Evolutionary conservation across 2,113 vertebrate species (phyloP).

Genomic region (Rousettus leschenaultii): DNA sequence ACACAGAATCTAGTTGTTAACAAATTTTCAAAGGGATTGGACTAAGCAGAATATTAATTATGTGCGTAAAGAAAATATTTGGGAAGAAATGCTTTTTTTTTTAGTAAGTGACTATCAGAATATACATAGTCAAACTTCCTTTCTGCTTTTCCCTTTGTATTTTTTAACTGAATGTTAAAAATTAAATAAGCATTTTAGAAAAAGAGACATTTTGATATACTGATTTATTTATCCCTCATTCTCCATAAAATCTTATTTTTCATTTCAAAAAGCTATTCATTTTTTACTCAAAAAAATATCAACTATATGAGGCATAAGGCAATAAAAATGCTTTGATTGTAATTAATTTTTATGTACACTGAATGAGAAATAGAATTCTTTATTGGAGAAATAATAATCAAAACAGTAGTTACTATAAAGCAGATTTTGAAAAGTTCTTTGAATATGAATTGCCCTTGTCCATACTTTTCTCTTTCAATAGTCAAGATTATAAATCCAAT

Average conservation of each 20-base stretch:
- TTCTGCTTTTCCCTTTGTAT: not conserved
- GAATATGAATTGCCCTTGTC: slow-evolving; percentile 38
- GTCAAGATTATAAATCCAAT: slow-evolving; percentile 37
- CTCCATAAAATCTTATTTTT: not conserved
- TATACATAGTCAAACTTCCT: not conserved
- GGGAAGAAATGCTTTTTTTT: slow-evolving; percentile 30
- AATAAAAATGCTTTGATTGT: slow-evolving; percentile 62
- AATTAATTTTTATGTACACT: slow-evolving; percentile 63
- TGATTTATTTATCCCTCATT: not conserved
- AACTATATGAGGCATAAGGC: slow-evolving; percentile 45
- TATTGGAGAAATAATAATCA: slow-evolving; percentile 53
- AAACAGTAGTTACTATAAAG: slow-evolving; percentile 6
- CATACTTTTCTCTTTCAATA: slow-evolving; percentile 53
- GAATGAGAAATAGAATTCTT: slow-evolving; percentile 36
- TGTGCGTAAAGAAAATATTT: not conserved
- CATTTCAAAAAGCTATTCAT: slow-evolving; percentile 4
- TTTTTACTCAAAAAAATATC: slow-evolving; percentile 44
- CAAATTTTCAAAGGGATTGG: not conserved
- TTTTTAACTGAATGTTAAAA: slow-evolving; percentile 26
- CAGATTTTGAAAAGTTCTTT: slow-evolving; percentile 51
- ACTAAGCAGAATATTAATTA: slow-evolving; percentile 1
- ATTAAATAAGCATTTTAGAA: not conserved
- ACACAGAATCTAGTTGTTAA: not conserved
- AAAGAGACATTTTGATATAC: not conserved
- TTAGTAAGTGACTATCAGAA: not conserved